Conservation (phyloP, 2,888 invertebrate species). For the Tridacna crocea region DNA sequence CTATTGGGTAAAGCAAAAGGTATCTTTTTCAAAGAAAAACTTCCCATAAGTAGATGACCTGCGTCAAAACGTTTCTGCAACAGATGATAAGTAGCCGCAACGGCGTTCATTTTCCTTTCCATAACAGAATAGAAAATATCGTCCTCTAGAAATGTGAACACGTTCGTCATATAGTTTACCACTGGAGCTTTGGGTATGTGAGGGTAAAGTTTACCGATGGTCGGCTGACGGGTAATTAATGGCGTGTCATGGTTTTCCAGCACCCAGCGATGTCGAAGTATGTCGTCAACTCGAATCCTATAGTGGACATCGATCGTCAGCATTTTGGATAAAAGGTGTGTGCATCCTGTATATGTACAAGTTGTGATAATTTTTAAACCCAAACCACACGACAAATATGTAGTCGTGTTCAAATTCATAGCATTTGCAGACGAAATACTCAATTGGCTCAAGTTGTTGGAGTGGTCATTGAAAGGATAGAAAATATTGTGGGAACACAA, state of each 20-base stretch:
- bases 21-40: not conserved
- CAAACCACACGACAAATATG: not conserved
- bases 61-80: conserved; percentile 64
- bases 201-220: conserved; percentile 61
- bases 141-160: conserved; percentile 71
- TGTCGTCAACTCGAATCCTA: conserved; percentile 71
- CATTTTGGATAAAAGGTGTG: conserved; percentile 70
- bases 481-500: too few relatives aligned
- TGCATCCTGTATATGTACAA: conserved; percentile 64
- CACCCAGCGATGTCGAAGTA: conserved; percentile 75
- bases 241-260: conserved; percentile 60
- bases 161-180: conserved; percentile 71
- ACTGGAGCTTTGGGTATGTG: conserved; percentile 64
- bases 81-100: conserved; percentile 70
- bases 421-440: too few relatives aligned
- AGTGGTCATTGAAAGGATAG: too few relatives aligned
- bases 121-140: conserved; percentile 73
- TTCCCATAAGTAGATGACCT: conserved; percentile 55
- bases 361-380: too few relatives aligned
- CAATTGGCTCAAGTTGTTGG: too few relatives aligned
- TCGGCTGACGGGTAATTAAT: conserved; percentile 61
- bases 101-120: conserved; percentile 72
- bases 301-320: conserved; percentile 67
- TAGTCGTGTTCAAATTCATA: too few relatives aligned
- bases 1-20: not conserved